Conservation (phyloP, 2,113 vertebrate species). For the Pomatorhinus ruficollis region DNA sequence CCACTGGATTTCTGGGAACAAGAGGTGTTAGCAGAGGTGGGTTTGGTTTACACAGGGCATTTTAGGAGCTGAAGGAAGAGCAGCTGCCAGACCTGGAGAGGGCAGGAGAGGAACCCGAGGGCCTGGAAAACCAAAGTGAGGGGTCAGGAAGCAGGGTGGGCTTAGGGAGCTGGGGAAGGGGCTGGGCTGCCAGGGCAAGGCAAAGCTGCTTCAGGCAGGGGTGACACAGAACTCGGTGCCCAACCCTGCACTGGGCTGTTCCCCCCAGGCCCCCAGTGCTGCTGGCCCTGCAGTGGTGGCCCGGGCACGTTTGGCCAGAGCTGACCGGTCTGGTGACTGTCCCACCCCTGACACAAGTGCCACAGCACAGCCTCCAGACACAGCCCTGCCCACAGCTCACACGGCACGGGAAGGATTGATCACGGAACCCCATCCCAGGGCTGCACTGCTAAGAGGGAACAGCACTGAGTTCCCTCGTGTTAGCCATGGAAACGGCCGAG, state of each 20-base stretch:
- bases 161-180: background rate
- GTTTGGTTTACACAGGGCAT: background rate
- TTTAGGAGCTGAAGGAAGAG: background rate
- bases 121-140: background rate
- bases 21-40: background rate
- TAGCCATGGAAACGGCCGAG: rapidly evolving
- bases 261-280: background rate
- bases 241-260: background rate
- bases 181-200: background rate
- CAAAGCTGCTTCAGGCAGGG: background rate
- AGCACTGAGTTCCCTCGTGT: background rate
- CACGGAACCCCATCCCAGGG: background rate
- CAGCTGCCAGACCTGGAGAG: background rate
- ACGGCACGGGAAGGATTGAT: rapidly evolving
- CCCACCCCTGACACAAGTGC: background rate
- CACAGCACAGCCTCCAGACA: background rate
- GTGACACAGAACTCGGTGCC: background rate
- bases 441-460: background rate
- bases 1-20: background rate
- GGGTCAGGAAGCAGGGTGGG: background rate
- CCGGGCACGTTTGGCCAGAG: rapidly evolving
- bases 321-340: background rate
- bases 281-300: background rate
- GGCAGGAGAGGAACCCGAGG: background rate
- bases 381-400: background rate